A percentile compares a stretch with the other conserved stretches of the same genome.
Conservation (phyloP, 1,140 invertebrate genomes). For the Frieseomelitta varia region DNA sequence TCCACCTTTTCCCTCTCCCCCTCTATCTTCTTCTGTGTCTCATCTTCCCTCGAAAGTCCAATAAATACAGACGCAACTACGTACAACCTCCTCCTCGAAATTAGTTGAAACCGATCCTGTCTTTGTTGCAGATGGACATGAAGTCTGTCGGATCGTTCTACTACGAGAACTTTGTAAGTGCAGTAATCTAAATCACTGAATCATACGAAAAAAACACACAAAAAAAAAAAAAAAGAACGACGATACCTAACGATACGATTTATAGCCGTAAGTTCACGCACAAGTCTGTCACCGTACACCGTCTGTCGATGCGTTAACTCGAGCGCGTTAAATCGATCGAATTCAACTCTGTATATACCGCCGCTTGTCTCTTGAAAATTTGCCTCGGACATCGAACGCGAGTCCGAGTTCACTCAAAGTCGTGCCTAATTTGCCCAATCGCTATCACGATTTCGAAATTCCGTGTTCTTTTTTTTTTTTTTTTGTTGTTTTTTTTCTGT, state of each 20-base stretch:
- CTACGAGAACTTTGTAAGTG: constrained; percentile 97
- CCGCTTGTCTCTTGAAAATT: no score
- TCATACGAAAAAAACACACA: constrained; percentile 50
- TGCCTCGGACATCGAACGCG: no score
- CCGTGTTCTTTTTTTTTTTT: no score
- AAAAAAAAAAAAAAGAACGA: background rate
- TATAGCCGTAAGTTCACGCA: background rate
- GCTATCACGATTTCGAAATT: no score
- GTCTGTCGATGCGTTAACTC: no score
- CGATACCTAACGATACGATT: background rate
- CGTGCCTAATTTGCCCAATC: no score
- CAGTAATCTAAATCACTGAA: constrained; percentile 76
- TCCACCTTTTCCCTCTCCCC: background rate
- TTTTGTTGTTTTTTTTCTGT: no score
- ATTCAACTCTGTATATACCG: no score
- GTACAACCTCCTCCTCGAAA: constrained; percentile 74
- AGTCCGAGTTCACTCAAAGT: no score
- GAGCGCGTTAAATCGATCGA: no score
- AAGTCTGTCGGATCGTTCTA: constrained; percentile 96
- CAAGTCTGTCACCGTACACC: no score
- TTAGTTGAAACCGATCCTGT: constrained; percentile 82
- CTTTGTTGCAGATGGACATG: constrained; percentile 92
- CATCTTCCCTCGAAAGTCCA: constrained; percentile 46
- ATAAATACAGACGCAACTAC: constrained; percentile 57
- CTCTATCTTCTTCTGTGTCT: background rate